phyloP scores from a whole-genome alignment of 2,888 invertebrate species.

The Saturnia japonica region DNA sequence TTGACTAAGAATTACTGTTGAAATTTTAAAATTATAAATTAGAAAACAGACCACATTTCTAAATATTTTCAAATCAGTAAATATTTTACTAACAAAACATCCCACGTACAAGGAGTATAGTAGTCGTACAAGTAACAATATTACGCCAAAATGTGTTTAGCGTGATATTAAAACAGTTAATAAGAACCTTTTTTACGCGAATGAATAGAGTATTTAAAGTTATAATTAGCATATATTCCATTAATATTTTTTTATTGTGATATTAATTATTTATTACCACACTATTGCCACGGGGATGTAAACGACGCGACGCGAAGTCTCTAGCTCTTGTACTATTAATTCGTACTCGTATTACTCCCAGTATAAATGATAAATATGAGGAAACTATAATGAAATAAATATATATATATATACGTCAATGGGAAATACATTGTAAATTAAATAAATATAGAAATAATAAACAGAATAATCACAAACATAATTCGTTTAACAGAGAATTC shows the following conservation, averaged over 20 bases:
- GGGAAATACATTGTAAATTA: neutral
- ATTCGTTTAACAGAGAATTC: neutral
- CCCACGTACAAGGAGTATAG: no score
- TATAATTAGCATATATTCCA: neutral
- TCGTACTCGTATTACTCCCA: neutral
- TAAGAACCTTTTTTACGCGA: neutral
- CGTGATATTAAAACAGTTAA: neutral
- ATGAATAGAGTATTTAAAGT: neutral
- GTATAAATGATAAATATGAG: neutral
- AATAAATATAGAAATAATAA: neutral
- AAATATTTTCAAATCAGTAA: no score
- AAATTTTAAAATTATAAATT: no score
- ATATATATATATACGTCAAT: neutral
- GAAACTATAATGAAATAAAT: neutral
- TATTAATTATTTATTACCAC: neutral
- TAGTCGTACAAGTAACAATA: no score
- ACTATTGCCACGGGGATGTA: neutral
- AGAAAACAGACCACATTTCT: no score
- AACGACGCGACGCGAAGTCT: no score
- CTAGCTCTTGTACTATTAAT: neutral
- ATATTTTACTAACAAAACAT: no score
- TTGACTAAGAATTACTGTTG: no score
- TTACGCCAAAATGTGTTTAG: neutral
- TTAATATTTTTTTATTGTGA: neutral
- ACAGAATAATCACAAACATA: neutral